phyloP scores from a whole-genome alignment of 1,140 invertebrate genomes.

The Dendrolimus kikuchii region DNA sequence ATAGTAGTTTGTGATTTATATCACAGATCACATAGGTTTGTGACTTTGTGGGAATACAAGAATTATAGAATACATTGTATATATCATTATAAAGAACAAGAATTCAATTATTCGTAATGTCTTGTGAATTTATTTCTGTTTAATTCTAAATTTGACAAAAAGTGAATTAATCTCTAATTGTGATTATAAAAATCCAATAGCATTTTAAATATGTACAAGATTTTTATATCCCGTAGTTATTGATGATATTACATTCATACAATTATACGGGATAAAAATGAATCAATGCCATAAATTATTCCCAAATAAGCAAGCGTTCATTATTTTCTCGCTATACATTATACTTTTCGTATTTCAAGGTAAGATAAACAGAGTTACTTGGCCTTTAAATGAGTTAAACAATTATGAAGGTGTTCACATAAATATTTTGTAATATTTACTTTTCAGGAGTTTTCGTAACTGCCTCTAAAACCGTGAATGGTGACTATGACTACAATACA shows the following conservation, averaged over 20 bases:
- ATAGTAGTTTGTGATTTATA: no score
- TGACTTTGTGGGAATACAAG: no score
- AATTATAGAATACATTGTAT: no score
- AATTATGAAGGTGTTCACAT: background rate
- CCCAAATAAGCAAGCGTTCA: slow-evolving; percentile 82
- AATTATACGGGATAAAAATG: slow-evolving; percentile 18
- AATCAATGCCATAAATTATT: slow-evolving; percentile 80
- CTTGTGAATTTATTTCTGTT: no score
- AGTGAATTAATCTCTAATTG: no score
- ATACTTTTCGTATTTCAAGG: slow-evolving; percentile 64
- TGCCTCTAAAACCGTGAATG: slow-evolving; percentile 86
- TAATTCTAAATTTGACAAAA: no score
- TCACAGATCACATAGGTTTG: no score
- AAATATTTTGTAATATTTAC: slow-evolving; percentile 1
- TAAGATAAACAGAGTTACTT: slow-evolving; percentile 21
- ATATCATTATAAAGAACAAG: no score
- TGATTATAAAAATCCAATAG: no score
- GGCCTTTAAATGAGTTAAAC: slow-evolving; percentile 3
- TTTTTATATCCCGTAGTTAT: background rate
- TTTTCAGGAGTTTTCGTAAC: slow-evolving; percentile 90
- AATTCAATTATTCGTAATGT: no score
- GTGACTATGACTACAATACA: slow-evolving; percentile 90
- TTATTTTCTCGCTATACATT: slow-evolving; percentile 89
- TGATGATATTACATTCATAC: background rate
- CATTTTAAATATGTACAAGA: no score